phyloP scores from a whole-genome alignment of 2,888 invertebrate genomes.

The Dromius quadrimaculatus region DNA sequence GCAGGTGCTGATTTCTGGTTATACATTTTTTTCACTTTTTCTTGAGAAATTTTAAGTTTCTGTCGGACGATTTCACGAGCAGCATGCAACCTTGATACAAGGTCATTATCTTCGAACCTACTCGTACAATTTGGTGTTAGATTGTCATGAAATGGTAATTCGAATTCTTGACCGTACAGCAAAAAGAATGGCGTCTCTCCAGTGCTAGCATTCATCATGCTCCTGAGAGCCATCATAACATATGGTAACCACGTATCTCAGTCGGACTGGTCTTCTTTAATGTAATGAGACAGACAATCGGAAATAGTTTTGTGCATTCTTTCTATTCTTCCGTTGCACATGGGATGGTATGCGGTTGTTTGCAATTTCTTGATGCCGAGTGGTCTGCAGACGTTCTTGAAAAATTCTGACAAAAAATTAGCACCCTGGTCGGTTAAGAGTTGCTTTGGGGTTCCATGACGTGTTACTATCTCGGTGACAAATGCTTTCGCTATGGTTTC shows the following conservation, averaged over 20 bases:
- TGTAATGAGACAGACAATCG: slow-evolving; percentile 58
- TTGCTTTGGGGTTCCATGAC: slow-evolving; percentile 57
- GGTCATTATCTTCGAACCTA: not conserved
- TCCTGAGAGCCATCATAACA: slow-evolving; percentile 57
- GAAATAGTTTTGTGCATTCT: slow-evolving; percentile 58
- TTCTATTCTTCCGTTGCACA: slow-evolving; percentile 55
- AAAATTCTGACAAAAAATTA: slow-evolving; percentile 56
- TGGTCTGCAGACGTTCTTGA: slow-evolving; percentile 37
- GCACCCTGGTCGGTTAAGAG: slow-evolving; percentile 59
- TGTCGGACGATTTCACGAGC: not conserved
- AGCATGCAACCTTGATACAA: not conserved
- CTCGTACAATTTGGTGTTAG: not conserved
- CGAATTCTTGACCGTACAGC: slow-evolving; percentile 56
- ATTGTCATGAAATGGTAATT: slow-evolving; percentile 52
- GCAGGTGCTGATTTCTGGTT: slow-evolving; percentile 5
- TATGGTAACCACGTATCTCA: slow-evolving; percentile 58
- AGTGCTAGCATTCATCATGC: slow-evolving; percentile 54
- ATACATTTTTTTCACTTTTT: not conserved
- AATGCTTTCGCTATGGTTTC: slow-evolving; percentile 53
- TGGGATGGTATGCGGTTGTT: slow-evolving; percentile 50
- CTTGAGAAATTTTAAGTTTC: not conserved
- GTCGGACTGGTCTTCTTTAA: slow-evolving; percentile 52
- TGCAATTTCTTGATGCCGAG: slow-evolving; percentile 40
- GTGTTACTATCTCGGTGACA: slow-evolving; percentile 55
- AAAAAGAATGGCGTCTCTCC: slow-evolving; percentile 55